phyloP scores from a whole-genome alignment of 2,888 invertebrate species.

The Hymenopus coronatus region DNA sequence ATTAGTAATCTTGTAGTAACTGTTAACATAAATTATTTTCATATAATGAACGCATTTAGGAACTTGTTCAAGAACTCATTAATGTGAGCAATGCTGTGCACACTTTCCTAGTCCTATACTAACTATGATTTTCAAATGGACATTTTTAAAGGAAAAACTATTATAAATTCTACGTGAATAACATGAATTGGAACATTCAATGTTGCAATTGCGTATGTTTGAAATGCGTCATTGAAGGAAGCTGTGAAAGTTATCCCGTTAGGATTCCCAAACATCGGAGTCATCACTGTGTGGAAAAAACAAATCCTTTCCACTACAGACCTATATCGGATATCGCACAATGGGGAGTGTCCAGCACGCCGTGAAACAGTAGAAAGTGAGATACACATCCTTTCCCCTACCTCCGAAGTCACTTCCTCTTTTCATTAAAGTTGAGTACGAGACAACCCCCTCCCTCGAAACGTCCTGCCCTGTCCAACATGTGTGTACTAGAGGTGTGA shows the following conservation, averaged over 20 bases:
- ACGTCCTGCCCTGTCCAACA: not conserved
- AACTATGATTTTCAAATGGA: too few species aligned
- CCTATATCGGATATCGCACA: not conserved
- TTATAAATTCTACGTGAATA: too few species aligned
- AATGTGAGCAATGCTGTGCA: too few species aligned
- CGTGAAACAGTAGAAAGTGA: conserved; percentile 16
- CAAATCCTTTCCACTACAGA: not conserved
- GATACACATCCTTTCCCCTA: not conserved
- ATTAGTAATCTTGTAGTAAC: too few species aligned
- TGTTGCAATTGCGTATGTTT: not conserved
- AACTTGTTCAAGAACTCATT: too few species aligned
- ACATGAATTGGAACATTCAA: too few species aligned
- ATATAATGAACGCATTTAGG: too few species aligned
- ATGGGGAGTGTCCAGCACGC: not conserved
- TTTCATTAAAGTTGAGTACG: not conserved
- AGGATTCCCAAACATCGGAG: not conserved
- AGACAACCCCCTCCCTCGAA: not conserved
- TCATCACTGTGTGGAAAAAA: not conserved
- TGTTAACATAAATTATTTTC: too few species aligned
- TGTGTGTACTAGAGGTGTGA: conserved; percentile 13
- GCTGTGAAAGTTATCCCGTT: not conserved
- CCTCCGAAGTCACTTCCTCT: not conserved
- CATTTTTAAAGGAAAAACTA: too few species aligned
- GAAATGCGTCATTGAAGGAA: not conserved
- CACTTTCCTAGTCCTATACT: too few species aligned